Percentiles rank a stretch among this genome's conserved stretches.
Evolutionary conservation across 2,797 vertebrate genomes (phyloP).

Genomic region (Trachops cirrhosus): DNA sequence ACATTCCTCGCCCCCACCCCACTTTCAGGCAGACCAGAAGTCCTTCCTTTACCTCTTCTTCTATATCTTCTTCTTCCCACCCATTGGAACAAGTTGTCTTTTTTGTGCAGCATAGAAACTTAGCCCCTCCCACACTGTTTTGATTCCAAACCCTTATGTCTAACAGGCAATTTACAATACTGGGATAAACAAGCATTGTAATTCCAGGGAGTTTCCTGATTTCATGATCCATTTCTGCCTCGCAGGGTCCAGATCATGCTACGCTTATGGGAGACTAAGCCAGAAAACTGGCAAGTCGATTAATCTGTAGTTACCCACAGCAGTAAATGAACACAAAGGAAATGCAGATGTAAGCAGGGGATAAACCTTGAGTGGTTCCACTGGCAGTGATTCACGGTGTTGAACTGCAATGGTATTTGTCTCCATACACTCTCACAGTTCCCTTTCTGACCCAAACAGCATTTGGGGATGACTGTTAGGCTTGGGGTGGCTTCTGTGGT

Average conservation of each 20-base stretch:
- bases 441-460: not conserved
- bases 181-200: not conserved
- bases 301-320: slow-evolving; percentile 58
- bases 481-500: not conserved
- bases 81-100: not conserved
- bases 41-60: not conserved
- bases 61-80: not conserved
- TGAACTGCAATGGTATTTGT: slow-evolving; percentile 23
- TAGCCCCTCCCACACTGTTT: not conserved
- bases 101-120: not conserved
- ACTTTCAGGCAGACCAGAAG: not conserved
- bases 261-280: slow-evolving; percentile 4
- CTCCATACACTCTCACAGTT: not conserved
- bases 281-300: slow-evolving; percentile 66
- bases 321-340: slow-evolving; percentile 58
- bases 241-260: slow-evolving; percentile 10
- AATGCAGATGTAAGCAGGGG: slow-evolving; percentile 54
- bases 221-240: slow-evolving; percentile 46
- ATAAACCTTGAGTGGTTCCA: slow-evolving; percentile 49
- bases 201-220: slow-evolving; percentile 40
- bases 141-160: slow-evolving; percentile 2
- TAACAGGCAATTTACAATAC: not conserved
- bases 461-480: not conserved
- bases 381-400: slow-evolving; percentile 58
- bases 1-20: not conserved